Conservation (phyloP, 2,888 invertebrate genomes). For the Dioctria rufipes region DNA sequence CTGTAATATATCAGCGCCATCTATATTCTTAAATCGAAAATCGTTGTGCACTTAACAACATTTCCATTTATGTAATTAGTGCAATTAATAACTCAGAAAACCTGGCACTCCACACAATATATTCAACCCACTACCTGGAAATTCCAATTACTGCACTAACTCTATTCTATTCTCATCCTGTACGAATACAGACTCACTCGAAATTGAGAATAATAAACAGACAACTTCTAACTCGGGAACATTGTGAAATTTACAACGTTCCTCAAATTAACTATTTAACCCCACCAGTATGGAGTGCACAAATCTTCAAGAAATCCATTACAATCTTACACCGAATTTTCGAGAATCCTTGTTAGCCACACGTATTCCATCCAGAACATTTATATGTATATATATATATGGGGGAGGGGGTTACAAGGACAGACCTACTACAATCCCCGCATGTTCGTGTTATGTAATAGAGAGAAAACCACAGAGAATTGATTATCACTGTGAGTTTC, state of each 20-base stretch:
- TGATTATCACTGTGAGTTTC: conserved; percentile 48
- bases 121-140: too few species aligned
- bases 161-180: too few species aligned
- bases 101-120: too few species aligned
- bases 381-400: too few species aligned
- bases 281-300: conserved; percentile 16
- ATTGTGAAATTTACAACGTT: conserved; percentile 38
- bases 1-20: too few species aligned
- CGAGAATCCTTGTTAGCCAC: conserved; percentile 49
- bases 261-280: conserved; percentile 52
- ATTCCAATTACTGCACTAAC: too few species aligned
- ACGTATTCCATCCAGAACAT: conserved; percentile 7
- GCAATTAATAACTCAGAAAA: too few species aligned
- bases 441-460: conserved; percentile 25
- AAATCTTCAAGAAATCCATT: conserved; percentile 54
- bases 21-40: too few species aligned
- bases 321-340: conserved; percentile 43
- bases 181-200: too few species aligned
- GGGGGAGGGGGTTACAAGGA: too few species aligned
- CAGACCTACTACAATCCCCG: neutral
- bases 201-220: conserved; percentile 44
- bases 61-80: too few species aligned
- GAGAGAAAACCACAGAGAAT: conserved; percentile 46
- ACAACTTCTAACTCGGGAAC: neutral
- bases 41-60: too few species aligned